Evolutionary conservation across 64 coral and sea anemone species (phyloP).

Genomic region (Acropora tenuis): DNA sequence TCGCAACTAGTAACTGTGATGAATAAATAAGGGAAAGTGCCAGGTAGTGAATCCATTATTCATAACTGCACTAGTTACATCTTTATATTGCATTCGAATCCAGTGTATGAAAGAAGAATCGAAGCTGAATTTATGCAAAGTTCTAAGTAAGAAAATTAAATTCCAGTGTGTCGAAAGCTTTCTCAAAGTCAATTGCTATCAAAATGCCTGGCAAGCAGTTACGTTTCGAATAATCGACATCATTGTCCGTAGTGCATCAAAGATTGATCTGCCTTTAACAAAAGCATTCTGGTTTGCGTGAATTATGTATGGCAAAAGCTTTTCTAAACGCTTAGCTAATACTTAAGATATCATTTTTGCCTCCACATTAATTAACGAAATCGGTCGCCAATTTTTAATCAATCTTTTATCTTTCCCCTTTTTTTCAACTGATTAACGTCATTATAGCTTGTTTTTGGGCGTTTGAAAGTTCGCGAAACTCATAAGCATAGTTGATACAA

Average conservation of each 20-base stretch:
- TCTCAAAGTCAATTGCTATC: conserved; percentile 40
- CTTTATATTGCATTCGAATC: conserved; percentile 7
- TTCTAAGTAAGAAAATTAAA: neutral
- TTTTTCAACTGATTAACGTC: too few species aligned
- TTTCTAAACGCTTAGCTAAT: too few species aligned
- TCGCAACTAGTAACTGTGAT: too few species aligned
- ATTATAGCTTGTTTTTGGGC: neutral
- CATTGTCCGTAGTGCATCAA: conserved; percentile 15
- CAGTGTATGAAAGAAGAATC: neutral
- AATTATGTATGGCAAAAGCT: too few species aligned
- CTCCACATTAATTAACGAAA: too few species aligned
- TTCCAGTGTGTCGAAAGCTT: conserved; percentile 12
- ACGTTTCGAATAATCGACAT: neutral
- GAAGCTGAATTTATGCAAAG: neutral
- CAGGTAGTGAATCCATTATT: too few species aligned
- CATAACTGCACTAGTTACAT: neutral
- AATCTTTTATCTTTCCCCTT: too few species aligned
- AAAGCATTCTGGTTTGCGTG: too few species aligned
- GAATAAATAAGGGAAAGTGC: too few species aligned
- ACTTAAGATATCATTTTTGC: too few species aligned
- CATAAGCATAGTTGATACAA: conserved; percentile 17
- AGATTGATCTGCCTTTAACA: too few species aligned
- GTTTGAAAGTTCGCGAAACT: conserved; percentile 35
- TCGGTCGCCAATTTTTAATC: too few species aligned
- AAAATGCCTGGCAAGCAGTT: neutral